Conservation (phyloP, 2,888 invertebrate genomes). For the Tipula lateralis region DNA sequence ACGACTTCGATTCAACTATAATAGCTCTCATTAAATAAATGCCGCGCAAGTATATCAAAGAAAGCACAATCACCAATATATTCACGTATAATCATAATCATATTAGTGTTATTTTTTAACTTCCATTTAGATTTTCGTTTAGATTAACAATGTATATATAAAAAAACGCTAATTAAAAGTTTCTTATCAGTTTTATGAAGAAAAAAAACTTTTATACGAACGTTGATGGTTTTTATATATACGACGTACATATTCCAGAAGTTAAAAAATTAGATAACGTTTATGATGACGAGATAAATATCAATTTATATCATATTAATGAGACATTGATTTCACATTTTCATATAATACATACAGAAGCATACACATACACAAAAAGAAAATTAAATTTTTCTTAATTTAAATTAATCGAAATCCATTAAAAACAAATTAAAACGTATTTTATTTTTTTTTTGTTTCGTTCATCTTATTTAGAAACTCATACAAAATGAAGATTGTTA, state of each 20-base stretch:
- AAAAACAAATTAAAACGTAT: not conserved
- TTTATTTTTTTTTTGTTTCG: not conserved
- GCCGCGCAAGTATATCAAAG: not conserved
- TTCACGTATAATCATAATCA: not conserved
- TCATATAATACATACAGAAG: not conserved
- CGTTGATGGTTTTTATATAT: not conserved
- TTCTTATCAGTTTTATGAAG: not conserved
- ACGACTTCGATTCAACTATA: not conserved
- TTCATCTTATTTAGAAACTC: not conserved
- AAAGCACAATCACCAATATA: not conserved
- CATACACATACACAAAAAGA: not conserved
- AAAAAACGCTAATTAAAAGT: not conserved
- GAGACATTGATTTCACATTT: slow-evolving; percentile 5
- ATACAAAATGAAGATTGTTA: not conserved
- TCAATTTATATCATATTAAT: not conserved
- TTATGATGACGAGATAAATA: not conserved
- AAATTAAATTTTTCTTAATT: not conserved
- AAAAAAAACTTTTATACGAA: not conserved
- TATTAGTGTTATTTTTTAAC: not conserved
- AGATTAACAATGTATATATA: not conserved
- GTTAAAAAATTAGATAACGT: not conserved
- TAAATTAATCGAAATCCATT: slow-evolving; percentile 24
- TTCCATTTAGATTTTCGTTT: not conserved
- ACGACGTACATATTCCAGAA: not conserved
- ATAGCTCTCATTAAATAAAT: not conserved